phyloP scores from a whole-genome alignment of 2,113 vertebrate species.

The Perognathus longimembris region DNA sequence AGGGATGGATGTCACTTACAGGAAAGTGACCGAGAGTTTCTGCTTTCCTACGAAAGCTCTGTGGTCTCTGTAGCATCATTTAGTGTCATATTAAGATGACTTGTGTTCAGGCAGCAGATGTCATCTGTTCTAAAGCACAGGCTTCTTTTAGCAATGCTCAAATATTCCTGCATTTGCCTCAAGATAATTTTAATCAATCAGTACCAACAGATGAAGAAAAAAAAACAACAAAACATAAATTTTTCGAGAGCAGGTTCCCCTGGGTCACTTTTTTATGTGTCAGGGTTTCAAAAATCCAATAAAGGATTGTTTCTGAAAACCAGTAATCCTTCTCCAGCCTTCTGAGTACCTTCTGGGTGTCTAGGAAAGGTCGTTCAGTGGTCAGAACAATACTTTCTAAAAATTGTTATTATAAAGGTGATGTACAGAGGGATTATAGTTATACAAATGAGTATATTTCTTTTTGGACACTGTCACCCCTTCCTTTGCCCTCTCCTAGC shows the following conservation, averaged over 20 bases:
- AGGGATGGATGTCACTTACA: neutral
- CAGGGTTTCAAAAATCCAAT: constrained; percentile 15
- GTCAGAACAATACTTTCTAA: neutral
- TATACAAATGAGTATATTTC: no score
- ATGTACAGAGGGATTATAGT: no score
- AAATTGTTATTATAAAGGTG: no score
- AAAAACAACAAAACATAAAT: neutral
- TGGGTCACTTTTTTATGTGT: neutral
- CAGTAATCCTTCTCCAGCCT: rapidly evolving
- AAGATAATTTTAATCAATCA: constrained; percentile 51
- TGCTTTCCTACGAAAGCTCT: neutral
- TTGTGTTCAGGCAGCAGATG: neutral
- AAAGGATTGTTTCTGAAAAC: neutral
- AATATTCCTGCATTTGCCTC: constrained; percentile 9
- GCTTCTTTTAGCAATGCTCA: neutral
- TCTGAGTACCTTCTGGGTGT: neutral
- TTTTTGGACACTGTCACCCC: no score
- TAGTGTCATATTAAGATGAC: constrained; percentile 39
- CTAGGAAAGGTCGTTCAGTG: neutral
- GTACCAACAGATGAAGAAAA: neutral
- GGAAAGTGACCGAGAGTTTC: constrained; percentile 39
- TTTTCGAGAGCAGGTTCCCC: neutral
- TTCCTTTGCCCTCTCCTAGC: no score
- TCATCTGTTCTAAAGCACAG: constrained; percentile 21
- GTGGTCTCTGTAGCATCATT: constrained; percentile 18